A percentile compares a stretch with the other conserved stretches of the same genome.
Evolutionary conservation across 2,797 vertebrate species (phyloP).

Genomic region (Passerculus sandwichensis): DNA sequence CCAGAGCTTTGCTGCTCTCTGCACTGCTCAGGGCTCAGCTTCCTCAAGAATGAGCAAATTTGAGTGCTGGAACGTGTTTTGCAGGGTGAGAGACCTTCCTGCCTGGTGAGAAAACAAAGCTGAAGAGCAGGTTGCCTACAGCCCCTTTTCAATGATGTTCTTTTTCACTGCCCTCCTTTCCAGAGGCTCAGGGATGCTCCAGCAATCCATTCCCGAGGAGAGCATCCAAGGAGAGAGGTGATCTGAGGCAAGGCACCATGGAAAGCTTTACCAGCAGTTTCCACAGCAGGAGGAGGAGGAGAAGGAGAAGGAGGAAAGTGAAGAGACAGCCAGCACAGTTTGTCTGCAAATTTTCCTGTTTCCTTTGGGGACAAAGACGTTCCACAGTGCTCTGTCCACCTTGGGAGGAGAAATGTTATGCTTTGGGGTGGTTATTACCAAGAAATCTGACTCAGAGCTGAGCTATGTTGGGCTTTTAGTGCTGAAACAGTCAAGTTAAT

Average conservation of each 20-base stretch:
- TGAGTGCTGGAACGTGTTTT: background rate
- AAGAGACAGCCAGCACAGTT: background rate
- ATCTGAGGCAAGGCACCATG: background rate
- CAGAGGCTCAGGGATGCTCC: background rate
- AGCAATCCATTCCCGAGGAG: background rate
- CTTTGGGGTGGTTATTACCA: conserved; percentile 21
- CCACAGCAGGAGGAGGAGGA: background rate
- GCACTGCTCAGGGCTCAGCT: background rate
- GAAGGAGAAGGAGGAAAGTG: background rate
- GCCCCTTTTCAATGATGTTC: background rate
- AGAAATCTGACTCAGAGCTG: conserved; percentile 48
- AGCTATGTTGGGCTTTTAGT: background rate
- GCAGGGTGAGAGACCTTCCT: background rate
- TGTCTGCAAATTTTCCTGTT: background rate
- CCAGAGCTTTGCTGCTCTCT: background rate
- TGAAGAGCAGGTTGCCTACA: background rate
- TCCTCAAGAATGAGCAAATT: background rate
- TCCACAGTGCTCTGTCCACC: background rate
- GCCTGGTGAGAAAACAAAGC: background rate
- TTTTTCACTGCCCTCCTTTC: background rate
- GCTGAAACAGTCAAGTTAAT: background rate
- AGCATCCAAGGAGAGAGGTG: conserved; percentile 23
- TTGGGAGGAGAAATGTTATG: conserved; percentile 47
- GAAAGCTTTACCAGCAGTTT: background rate
- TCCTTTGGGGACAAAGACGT: background rate